Evolutionary conservation across 2,113 vertebrate species (phyloP), one percentile per base, ranked within the genome.

Genomic region (Crotalus viridis): DNA sequence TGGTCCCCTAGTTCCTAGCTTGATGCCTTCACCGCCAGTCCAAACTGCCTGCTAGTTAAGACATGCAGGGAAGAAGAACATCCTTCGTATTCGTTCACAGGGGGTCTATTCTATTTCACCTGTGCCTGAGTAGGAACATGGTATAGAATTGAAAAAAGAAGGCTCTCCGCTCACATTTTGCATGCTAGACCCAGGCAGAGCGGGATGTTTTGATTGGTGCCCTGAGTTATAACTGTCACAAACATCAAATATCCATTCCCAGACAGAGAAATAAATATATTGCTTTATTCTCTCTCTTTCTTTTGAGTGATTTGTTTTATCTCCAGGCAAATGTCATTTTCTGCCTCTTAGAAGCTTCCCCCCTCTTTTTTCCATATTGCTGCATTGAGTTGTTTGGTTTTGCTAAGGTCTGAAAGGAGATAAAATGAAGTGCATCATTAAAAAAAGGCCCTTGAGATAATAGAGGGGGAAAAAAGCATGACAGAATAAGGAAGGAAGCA

Each of bases 401-500:
- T 39, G 19, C 89, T 95, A 95, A 95, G 95, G 94, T 93, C 95
- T 96, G 94, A 94, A 96, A 95, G 33, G 94, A 93, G 94, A 96
- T 94, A 96, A 97, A 96, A 96, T 94, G 64, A 96, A 92, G 93
- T 92, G 93, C 91, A 95, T 96, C 94, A 95, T 54, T 85, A 24
- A n/a, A 93, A 94, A 97, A 95, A 95, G 93, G 33, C 95, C 96
- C 95, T 96, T 94, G 91, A 85, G 96, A 97, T 94, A 96, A 96
- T 95, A 95, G 93, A 6, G 64, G 4, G 1, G 28, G 2, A 0
- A 74, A 74, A 96, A 95, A 93, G 94, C 95, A 95, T 89, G 95
- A 95, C 95, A 95, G 96, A 97, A 94, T 95, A 96, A 56, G 94
- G 96, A 95, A 95, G 94, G 96, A 96, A 97, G 95, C 97, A 97